Evolutionary conservation across 1,140 invertebrate genomes (phyloP).

Genomic region (Pseudoatta argentina): DNA sequence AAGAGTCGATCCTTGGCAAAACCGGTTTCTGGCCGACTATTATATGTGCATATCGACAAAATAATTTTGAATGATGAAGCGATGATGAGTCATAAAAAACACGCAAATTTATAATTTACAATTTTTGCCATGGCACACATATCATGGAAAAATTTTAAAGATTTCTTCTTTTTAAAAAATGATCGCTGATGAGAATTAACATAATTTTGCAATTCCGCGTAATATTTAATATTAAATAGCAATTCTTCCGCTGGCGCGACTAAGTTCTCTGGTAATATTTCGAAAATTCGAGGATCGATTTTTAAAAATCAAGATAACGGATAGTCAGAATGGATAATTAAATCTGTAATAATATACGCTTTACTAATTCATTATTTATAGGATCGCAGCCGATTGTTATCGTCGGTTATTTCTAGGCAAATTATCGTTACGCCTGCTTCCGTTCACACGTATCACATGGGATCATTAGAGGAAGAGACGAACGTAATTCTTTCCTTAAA

Average conservation of each 20-base stretch:
- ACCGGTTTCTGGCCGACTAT: constrained; percentile 61
- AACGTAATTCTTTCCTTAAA: constrained; percentile 7
- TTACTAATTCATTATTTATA: constrained; percentile 47
- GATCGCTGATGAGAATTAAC: neutral
- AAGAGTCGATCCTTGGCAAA: constrained; percentile 52
- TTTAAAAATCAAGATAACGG: neutral
- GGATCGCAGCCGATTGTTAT: constrained; percentile 53
- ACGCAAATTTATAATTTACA: neutral
- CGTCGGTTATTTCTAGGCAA: constrained; percentile 46
- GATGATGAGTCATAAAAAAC: neutral
- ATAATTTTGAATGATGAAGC: constrained; percentile 17
- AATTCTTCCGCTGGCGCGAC: neutral
- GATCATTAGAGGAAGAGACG: constrained; percentile 20
- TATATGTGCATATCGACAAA: constrained; percentile 51
- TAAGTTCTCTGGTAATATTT: constrained; percentile 7
- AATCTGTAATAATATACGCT: constrained; percentile 12
- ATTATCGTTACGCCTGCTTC: constrained; percentile 72
- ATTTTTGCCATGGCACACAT: neutral
- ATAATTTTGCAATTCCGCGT: constrained; percentile 5
- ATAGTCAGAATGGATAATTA: constrained; percentile 10
- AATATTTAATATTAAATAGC: neutral
- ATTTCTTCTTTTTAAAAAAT: neutral
- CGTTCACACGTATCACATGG: constrained; percentile 74
- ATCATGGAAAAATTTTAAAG: neutral
- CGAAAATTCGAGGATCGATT: neutral